A percentile compares a stretch with the other conserved stretches of the same genome.
These are phyloP conservation scores for Bimastos eiseni DNA, from an alignment of 2,888 invertebrate species.

Conservation along the genomic window DNA sequence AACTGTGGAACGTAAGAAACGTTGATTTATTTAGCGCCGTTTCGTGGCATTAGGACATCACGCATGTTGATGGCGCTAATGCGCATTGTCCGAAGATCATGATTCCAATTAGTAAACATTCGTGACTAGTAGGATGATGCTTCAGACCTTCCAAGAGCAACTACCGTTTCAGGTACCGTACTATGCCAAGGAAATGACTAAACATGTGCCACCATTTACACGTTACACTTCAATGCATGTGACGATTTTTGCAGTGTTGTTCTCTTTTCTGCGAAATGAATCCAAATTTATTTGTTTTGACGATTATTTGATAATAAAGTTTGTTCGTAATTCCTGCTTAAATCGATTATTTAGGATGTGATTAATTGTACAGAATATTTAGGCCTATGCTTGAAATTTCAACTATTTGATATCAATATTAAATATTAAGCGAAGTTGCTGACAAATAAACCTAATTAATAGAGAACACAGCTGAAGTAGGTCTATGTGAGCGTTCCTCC, in stretches of 20 bases:
- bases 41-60: background rate
- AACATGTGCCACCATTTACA: background rate
- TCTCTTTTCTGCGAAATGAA: background rate
- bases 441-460: background rate
- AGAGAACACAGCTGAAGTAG: background rate
- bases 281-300: background rate
- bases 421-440: background rate
- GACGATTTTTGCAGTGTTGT: background rate
- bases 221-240: background rate
- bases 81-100: background rate
- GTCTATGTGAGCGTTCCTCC: background rate
- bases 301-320: conserved; percentile 3
- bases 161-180: background rate
- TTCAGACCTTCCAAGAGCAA: background rate
- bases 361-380: no score
- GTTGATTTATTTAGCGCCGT: background rate
- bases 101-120: background rate
- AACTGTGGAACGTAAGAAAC: background rate
- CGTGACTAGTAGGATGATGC: background rate
- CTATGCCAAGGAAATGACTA: background rate
- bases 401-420: background rate
- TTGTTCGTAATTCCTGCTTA: background rate
- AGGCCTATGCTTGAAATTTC: no score
- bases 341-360: background rate
- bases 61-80: background rate